Conservation (phyloP, 35 echinoderm and acorn worm genomes). For the Lytechinus variegatus region DNA sequence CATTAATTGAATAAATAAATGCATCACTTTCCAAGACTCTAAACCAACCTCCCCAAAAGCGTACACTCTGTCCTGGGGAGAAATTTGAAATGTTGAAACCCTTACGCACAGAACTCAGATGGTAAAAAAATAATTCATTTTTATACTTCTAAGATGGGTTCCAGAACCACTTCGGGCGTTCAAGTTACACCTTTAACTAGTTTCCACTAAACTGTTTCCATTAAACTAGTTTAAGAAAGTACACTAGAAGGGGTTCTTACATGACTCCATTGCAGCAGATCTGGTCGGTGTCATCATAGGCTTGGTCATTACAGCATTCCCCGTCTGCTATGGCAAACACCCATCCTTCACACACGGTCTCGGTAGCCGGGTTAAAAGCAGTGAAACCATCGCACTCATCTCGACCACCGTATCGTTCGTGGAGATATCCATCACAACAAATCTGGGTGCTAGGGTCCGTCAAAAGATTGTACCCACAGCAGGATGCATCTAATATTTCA, state of each 20-base stretch:
- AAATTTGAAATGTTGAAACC: too few species aligned
- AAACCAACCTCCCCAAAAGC: too few species aligned
- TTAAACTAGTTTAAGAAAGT: too few species aligned
- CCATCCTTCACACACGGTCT: conserved; percentile 65
- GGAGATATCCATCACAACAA: conserved; percentile 66
- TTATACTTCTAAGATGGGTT: too few species aligned
- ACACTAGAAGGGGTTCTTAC: conserved; percentile 35
- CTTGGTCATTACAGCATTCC: conserved; percentile 52
- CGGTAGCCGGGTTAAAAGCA: conserved; percentile 56
- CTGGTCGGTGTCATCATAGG: conserved; percentile 37
- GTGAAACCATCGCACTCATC: conserved; percentile 52
- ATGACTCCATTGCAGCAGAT: conserved; percentile 63
- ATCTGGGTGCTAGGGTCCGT: conserved; percentile 21
- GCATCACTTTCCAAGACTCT: too few species aligned
- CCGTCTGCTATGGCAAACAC: conserved; percentile 43
- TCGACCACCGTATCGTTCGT: conserved; percentile 38
- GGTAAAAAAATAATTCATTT: too few species aligned
- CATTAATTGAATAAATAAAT: too few species aligned
- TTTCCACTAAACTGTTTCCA: too few species aligned
- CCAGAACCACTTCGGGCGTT: too few species aligned
- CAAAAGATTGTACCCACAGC: background rate
- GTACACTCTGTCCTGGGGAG: too few species aligned
- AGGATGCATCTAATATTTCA: background rate
- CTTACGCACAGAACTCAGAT: too few species aligned
- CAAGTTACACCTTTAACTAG: too few species aligned